Evolutionary conservation across 2,888 invertebrate genomes (phyloP).

Genomic region (Diachrysia chrysitis): DNA sequence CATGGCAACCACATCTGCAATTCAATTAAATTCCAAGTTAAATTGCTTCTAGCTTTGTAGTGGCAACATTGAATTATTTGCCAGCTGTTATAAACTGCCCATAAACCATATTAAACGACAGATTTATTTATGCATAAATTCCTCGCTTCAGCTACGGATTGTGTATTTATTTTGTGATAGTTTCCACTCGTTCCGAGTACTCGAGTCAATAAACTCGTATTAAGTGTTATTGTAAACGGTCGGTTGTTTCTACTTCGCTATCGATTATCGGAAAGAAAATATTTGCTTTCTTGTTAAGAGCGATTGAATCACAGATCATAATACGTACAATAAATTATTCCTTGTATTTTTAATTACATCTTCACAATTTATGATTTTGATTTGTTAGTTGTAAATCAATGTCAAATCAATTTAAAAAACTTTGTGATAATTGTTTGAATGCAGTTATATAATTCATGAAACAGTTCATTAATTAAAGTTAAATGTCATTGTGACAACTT

Average conservation of each 20-base stretch:
- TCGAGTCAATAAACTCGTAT: slow-evolving; percentile 26
- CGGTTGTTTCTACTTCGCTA: not conserved
- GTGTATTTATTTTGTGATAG: slow-evolving; percentile 54
- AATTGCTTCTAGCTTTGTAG: slow-evolving; percentile 73
- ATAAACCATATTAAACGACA: slow-evolving; percentile 75
- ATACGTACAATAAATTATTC: not conserved
- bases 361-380: too few relatives aligned
- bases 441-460: not conserved
- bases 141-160: slow-evolving; percentile 46
- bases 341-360: not conserved
- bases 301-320: not conserved
- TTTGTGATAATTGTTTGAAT: too few relatives aligned
- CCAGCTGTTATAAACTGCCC: slow-evolving; percentile 78
- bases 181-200: slow-evolving; percentile 26
- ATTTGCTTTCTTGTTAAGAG: not conserved
- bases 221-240: slow-evolving; percentile 19
- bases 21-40: slow-evolving; percentile 77
- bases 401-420: too few relatives aligned
- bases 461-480: slow-evolving; percentile 24
- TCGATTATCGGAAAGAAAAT: slow-evolving; percentile 8
- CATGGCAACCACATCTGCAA: slow-evolving; percentile 73
- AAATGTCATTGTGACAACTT: slow-evolving; percentile 48
- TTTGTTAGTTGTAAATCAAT: too few relatives aligned
- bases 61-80: slow-evolving; percentile 75
- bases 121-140: slow-evolving; percentile 75